A percentile compares a stretch with the other conserved stretches of the same genome.
These are phyloP conservation scores for Sylvilagus floridanus DNA, from an alignment of 2,797 vertebrate species.

Conservation along the genomic window DNA sequence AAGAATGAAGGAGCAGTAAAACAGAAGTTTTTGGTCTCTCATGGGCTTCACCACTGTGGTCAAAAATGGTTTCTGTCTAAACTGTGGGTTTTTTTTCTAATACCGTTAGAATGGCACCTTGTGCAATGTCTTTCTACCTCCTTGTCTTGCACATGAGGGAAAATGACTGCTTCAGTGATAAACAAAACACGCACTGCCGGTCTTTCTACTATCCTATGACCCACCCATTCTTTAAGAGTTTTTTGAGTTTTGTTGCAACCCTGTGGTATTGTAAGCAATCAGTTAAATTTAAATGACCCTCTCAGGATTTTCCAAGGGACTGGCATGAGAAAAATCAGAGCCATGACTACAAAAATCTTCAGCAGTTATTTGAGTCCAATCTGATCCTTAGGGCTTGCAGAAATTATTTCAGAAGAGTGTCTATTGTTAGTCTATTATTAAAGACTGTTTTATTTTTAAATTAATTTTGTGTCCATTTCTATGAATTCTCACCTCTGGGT, in stretches of 20 bases:
- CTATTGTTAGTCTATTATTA: not conserved
- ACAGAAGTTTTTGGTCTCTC: not conserved
- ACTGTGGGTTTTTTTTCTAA: not conserved
- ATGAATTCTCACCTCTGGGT: not conserved
- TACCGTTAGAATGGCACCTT: not conserved
- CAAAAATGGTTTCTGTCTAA: not conserved
- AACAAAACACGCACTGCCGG: not conserved
- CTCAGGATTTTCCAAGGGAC: not conserved
- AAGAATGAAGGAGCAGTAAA: not conserved
- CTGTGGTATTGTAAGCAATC: slow-evolving; percentile 3
- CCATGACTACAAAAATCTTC: not conserved
- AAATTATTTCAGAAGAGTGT: slow-evolving; percentile 35
- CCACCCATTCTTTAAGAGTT: not conserved
- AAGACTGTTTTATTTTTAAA: slow-evolving; percentile 15
- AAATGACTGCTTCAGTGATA: not conserved
- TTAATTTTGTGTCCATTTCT: not conserved
- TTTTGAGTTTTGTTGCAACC: not conserved
- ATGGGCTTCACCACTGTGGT: not conserved
- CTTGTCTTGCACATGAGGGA: not conserved
- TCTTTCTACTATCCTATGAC: not conserved
- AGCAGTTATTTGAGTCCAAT: not conserved
- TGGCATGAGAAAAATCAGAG: not conserved
- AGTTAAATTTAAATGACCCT: slow-evolving; percentile 14
- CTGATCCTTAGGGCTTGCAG: not conserved
- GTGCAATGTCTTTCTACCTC: not conserved